phyloP scores from a whole-genome alignment of 2,113 vertebrate species.

The Hucho hucho region DNA sequence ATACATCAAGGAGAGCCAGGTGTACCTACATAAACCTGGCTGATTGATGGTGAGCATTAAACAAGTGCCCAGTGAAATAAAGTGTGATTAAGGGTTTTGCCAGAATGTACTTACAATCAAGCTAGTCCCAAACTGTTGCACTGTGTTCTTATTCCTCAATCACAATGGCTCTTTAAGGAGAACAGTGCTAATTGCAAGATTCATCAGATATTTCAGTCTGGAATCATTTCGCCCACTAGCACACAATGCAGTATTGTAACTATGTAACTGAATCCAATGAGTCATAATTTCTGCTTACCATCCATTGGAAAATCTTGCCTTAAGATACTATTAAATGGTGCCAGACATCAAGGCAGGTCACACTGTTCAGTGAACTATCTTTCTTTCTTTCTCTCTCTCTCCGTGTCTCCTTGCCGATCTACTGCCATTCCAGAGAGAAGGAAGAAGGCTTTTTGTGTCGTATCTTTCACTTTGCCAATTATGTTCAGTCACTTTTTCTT shows the following conservation, averaged over 20 bases:
- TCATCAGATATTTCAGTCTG: constrained; percentile 47
- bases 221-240: constrained; percentile 31
- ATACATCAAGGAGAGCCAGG: background rate
- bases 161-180: constrained; percentile 34
- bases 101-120: background rate
- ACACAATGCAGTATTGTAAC: constrained; percentile 40
- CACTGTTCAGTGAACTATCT: constrained; percentile 44
- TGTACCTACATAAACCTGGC: background rate
- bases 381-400: constrained; percentile 28
- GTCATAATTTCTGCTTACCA: constrained; percentile 62
- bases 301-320: constrained; percentile 62
- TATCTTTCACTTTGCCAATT: constrained; percentile 30
- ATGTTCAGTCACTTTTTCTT: constrained; percentile 29
- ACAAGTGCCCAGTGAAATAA: background rate
- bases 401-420: background rate
- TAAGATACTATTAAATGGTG: constrained; percentile 66
- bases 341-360: constrained; percentile 61
- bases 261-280: constrained; percentile 44
- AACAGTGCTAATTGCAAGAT: constrained; percentile 35
- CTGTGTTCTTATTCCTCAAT: background rate
- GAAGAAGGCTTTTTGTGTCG: constrained; percentile 30
- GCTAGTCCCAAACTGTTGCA: background rate
- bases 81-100: background rate
- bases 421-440: constrained; percentile 22
- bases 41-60: background rate